Percentiles rank a stretch among this genome's conserved stretches.
phyloP scores from a whole-genome alignment of 2,888 invertebrate genomes.

The Andrena praecox region DNA sequence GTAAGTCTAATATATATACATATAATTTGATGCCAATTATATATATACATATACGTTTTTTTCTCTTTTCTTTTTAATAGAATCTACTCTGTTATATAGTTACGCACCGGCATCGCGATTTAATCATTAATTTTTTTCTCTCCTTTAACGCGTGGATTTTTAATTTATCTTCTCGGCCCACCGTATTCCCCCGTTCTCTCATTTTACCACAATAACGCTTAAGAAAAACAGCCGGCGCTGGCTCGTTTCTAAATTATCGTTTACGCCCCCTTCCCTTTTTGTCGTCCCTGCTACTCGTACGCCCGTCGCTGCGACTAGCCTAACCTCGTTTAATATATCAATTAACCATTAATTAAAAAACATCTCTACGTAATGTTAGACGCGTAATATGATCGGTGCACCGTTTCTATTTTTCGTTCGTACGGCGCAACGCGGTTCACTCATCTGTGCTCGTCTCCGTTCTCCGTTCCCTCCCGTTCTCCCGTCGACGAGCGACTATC shows the following conservation, averaged over 20 bases:
- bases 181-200: background rate
- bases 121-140: conserved; percentile 55
- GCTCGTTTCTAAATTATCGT: conserved; percentile 49
- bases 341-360: conserved; percentile 69
- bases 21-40: conserved; percentile 68
- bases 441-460: conserved; percentile 24
- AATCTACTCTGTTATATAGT: conserved; percentile 75
- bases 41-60: conserved; percentile 67
- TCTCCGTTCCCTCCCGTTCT: conserved; percentile 25
- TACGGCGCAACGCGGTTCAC: conserved; percentile 42
- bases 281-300: conserved; percentile 66
- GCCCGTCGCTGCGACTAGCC: conserved; percentile 75
- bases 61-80: conserved; percentile 61
- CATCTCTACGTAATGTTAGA: conserved; percentile 62
- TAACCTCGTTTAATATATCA: conserved; percentile 73
- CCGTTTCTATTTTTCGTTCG: conserved; percentile 24
- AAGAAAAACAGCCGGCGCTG: conserved; percentile 73
- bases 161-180: conserved; percentile 2
- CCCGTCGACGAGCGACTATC: conserved; percentile 33
- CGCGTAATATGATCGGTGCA: conserved; percentile 59
- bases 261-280: conserved; percentile 59
- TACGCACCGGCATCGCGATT: conserved; percentile 76
- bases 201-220: conserved; percentile 28
- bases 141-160: conserved; percentile 19
- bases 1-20: conserved; percentile 74